Evolutionary conservation across 1,140 invertebrate species (phyloP).

Genomic region (Temnothorax nylanderi): DNA sequence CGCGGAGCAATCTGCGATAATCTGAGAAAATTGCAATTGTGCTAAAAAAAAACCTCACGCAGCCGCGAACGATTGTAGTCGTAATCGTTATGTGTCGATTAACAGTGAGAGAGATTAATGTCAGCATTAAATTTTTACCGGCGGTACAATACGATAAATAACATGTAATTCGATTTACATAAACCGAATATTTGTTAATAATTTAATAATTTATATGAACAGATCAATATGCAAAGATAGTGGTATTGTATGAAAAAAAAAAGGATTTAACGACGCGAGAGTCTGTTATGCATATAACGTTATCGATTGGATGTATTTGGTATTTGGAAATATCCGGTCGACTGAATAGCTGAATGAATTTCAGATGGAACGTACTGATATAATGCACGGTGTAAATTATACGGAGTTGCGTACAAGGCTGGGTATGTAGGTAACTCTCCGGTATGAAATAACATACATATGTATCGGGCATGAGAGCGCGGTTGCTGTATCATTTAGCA

Average conservation of each 20-base stretch:
- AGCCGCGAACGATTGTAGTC: not conserved
- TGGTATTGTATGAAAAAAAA: not conserved
- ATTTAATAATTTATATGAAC: not conserved
- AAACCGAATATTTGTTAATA: not conserved
- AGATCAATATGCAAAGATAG: not conserved
- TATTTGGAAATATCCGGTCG: slow-evolving; percentile 10
- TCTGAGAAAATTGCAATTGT: not conserved
- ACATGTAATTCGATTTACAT: not conserved
- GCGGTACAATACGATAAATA: not conserved
- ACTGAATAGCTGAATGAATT: not conserved
- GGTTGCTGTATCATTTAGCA: slow-evolving; percentile 20
- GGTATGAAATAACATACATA: slow-evolving; percentile 11
- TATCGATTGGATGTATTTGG: not conserved
- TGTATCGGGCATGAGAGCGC: not conserved
- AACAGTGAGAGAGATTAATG: not conserved
- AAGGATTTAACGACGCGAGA: not conserved
- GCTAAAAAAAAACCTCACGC: not conserved
- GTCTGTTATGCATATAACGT: not conserved
- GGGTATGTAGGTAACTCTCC: not conserved
- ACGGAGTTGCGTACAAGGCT: not conserved
- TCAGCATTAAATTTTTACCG: not conserved
- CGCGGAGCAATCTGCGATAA: not conserved
- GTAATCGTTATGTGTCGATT: not conserved
- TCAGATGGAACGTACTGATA: not conserved
- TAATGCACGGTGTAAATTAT: slow-evolving; percentile 17